These are phyloP conservation scores for Orthonyx spaldingii DNA, from an alignment of 2,113 vertebrate genomes.

Conservation along the genomic window DNA sequence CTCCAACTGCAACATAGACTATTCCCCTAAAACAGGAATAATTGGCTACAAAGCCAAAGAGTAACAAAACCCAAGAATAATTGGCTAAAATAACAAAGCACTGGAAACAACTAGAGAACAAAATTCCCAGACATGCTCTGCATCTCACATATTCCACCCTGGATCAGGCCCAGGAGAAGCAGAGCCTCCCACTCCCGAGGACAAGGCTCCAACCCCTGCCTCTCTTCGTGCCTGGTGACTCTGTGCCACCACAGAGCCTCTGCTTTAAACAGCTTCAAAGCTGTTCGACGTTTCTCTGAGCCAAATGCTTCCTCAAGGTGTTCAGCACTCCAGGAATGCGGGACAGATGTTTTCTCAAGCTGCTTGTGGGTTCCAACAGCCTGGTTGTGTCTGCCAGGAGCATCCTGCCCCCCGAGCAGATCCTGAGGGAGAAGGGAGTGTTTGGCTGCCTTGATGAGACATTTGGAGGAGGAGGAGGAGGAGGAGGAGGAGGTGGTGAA, in stretches of 20 bases:
- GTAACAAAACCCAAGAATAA: neutral
- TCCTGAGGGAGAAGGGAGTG: neutral
- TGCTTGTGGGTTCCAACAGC: neutral
- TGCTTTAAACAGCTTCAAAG: neutral
- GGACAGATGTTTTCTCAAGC: neutral
- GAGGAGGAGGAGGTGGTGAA: neutral
- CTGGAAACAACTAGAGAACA: neutral
- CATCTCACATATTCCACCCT: neutral
- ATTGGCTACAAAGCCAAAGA: neutral
- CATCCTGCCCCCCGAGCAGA: neutral
- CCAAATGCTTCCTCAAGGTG: slow-evolving; percentile 5
- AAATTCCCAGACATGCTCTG: neutral
- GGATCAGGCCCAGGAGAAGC: neutral
- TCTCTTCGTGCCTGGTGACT: neutral
- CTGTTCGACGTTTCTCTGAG: neutral
- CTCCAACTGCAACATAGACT: neutral
- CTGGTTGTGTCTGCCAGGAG: neutral
- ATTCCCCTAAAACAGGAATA: neutral
- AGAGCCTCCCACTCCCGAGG: neutral
- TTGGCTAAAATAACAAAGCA: neutral
- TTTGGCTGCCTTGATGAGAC: neutral
- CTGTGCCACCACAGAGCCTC: neutral
- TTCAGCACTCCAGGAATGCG: neutral
- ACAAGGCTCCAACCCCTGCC: neutral
- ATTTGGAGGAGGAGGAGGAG: neutral